Evolutionary conservation across 2,113 vertebrate species (phyloP), one percentile per base, ranked within the genome.

Genomic region (Pagrus major): DNA sequence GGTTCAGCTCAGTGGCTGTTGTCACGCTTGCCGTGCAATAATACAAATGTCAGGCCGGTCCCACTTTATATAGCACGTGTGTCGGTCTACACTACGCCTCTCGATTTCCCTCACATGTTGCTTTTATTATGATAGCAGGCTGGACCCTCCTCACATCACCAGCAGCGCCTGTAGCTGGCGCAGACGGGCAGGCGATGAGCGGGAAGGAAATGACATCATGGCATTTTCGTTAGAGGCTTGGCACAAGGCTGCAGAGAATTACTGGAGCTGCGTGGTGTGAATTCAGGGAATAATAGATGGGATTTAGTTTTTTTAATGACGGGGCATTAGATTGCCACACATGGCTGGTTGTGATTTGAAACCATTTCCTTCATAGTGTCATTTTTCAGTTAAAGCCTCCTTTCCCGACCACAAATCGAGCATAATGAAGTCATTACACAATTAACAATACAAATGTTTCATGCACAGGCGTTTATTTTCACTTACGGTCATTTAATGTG

Each of bases 161-260:
- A 69, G 47, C 84, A 84, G 81, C 76, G 76, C 51, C 35, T 75
- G 27, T 54, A 27, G 67, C 73, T 90, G 82, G 69, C 80, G 84
- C 56, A 52, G 37, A 55, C 71, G 35, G 61, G 74, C 71, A 14
- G 55, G 61, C 54, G 71, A 82, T 66, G 79, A 86, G 54, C 31
- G 41, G 86, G 77, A 86, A 86, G 86, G 86, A 93, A 90, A 88
- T 92, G 0, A 90, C 85, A 68, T 91, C 81, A 92, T 89, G 77
- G 79, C 27, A 55, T 77, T 86, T 83, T 72, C 58, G 54, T 66
- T 75, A 14, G 49, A 60, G 73, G 67, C 76, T 76, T 82, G 85
- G 76, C 80, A 81, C 59, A 29, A 68, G 44, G 44, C 47, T 15
- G 31, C 54, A 41, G 31, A 41, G 44, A 73, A 60, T 66, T 37